Evolutionary conservation across 2,797 vertebrate species (phyloP), one percentile per base, ranked within the genome.

Genomic region (Muscicapa striata): DNA sequence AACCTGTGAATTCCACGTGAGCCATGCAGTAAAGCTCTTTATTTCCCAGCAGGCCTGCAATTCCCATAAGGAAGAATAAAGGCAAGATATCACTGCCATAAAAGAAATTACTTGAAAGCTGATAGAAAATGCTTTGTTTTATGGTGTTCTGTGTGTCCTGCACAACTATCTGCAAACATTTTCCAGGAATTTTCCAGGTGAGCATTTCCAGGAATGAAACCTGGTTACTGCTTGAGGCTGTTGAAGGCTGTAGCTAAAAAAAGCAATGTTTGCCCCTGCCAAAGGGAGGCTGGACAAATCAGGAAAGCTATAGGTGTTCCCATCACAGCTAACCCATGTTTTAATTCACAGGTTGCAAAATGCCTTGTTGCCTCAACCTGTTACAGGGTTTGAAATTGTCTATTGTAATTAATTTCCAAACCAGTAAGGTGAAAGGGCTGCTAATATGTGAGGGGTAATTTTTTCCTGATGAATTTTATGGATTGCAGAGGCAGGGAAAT

Each of bases 401-500:
- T 84, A 17, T 41, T 94, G 67, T 84, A 94, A 92, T 95, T 94
- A 95, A 88, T 94, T 95, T 93, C 61, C 72, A 84, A 95, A 79
- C 69, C 74, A 82, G 83, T 79, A 67, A 85, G 29, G 77, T 79
- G 88, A 84, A 79, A 84, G 52, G 9, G 45, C 48, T 92, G n/a
- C 81, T 96, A 91, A 94, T 95, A 82, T 36, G 55, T n/a, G 57
- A 82, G 77, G 59, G 59, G 63, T 87, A 93, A 24, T 91, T 94
- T 95, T 96, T 96, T 91, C n/a, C 55, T 94, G 83, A 94, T 95
- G 66, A 95, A 93, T 95, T 95, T 93, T 92, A 95, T 93, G 80
- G 94, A 94, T 96, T 96, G 43, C 63, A 69, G 86, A 87, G 48
- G 55, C 48, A 93, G 29, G 32, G 67, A 90, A 84, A 96, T 96